phyloP scores from a whole-genome alignment of 2,888 invertebrate genomes.

The Notodonta dromedarius region DNA sequence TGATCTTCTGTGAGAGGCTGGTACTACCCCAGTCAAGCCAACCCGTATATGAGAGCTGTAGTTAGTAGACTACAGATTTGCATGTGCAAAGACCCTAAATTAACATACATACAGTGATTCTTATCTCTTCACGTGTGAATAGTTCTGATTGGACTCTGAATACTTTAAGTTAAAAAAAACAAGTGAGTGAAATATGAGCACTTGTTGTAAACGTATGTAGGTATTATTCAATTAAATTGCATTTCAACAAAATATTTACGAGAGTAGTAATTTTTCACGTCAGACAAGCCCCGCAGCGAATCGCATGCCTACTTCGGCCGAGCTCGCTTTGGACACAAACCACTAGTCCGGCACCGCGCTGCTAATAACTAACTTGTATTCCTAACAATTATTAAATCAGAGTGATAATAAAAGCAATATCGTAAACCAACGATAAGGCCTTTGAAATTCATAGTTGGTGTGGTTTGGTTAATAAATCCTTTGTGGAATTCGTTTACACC shows the following conservation, averaged over 20 bases:
- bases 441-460: constrained; percentile 1
- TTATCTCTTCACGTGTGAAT: constrained; percentile 6
- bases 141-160: constrained; percentile 33
- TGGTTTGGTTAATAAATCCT: background rate
- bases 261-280: constrained; percentile 71
- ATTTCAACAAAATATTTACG: constrained; percentile 76
- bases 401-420: constrained; percentile 29
- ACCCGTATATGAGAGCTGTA: too few species aligned
- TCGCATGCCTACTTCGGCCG: constrained; percentile 46
- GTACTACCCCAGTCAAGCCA: too few species aligned
- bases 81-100: too few species aligned
- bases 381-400: constrained; percentile 46
- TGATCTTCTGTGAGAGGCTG: too few species aligned
- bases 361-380: constrained; percentile 41
- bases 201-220: constrained; percentile 49
- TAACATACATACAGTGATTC: background rate
- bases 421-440: constrained; percentile 3
- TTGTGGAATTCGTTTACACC: background rate
- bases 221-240: constrained; percentile 74
- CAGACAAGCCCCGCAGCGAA: constrained; percentile 64
- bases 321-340: constrained; percentile 34
- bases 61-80: too few species aligned
- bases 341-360: constrained; percentile 43
- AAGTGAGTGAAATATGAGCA: constrained; percentile 43
- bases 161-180: constrained; percentile 42